These are phyloP conservation scores for Conomelus anceps DNA, from an alignment of 2,888 invertebrate genomes.

Conservation along the genomic window DNA sequence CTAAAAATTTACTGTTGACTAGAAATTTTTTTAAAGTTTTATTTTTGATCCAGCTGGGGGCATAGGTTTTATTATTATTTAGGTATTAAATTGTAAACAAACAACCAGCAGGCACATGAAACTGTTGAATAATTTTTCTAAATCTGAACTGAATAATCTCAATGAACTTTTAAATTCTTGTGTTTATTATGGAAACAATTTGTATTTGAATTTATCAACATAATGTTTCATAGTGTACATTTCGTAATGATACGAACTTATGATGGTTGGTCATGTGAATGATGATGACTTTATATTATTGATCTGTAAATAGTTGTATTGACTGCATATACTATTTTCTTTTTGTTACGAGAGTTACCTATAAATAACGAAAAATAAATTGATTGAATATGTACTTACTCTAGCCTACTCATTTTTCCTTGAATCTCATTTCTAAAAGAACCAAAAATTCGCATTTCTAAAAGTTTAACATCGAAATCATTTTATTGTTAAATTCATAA, in stretches of 20 bases:
- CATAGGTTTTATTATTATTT: neutral
- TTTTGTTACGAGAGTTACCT: conserved; percentile 22
- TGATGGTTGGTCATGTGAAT: conserved; percentile 1
- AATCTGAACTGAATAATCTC: neutral
- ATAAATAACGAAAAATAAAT: conserved; percentile 24
- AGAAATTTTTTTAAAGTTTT: neutral
- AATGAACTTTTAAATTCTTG: too few relatives aligned
- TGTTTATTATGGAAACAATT: neutral
- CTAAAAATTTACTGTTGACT: too few relatives aligned
- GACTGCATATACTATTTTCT: conserved; percentile 14
- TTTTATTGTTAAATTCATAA: too few relatives aligned
- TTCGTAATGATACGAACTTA: neutral
- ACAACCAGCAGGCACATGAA: too few relatives aligned
- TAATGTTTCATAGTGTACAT: neutral
- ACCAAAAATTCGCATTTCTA: too few relatives aligned
- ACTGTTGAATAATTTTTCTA: neutral
- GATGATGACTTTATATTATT: neutral
- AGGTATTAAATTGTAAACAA: too few relatives aligned
- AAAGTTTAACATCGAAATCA: too few relatives aligned
- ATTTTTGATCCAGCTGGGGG: neutral
- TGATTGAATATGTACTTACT: conserved; percentile 20
- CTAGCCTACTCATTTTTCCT: neutral
- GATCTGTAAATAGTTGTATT: neutral
- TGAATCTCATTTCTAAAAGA: too few relatives aligned
- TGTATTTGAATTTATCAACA: neutral